Evolutionary conservation across 2,113 vertebrate genomes (phyloP), one percentile per base, ranked within the genome.

Genomic region (Takifugu flavidus): DNA sequence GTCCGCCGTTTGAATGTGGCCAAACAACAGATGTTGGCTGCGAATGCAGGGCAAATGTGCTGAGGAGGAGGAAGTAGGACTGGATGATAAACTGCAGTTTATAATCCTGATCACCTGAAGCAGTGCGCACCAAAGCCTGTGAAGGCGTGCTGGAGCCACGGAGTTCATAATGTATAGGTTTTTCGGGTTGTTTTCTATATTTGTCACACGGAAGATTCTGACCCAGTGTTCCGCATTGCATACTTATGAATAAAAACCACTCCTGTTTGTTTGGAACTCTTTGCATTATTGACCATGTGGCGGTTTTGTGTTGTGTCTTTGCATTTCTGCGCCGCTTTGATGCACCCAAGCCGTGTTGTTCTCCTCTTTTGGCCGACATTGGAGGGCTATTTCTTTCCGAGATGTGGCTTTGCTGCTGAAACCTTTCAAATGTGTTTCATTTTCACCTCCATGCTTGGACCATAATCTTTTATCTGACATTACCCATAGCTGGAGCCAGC

Each of bases 11-110:
- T 64, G 74, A 84, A 67, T 25, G 10, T 52, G 56, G 62, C 66
- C 80, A 75, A 85, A 84, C 79, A 75, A 78, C 87, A 87, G 85
- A 90, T 86, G 87, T 57, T 66, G 72, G 77, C 65, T 59, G 76
- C 86, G 50, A 14, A 29, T 27, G 25, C 31, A 50, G 51, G 45
- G 45, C n/a, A 6, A 25, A 27, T 57, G 25, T 42, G 25, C 15
- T 49, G 62, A 54, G 42, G 45, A 47, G n/a, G 5, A 49, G 27
- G 55, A 59, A 8, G 50, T 27, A 13, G 50, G 47, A 49, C 31
- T 20, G 60, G 53, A 65, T 75, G 59, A 77, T 34, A 63, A 52
- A 49, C 13, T 13, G 42, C 59, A 52, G 43, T 43, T 51, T 62
- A 25, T 75, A 64, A 69, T 73, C 49, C 55, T 61, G 28, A 28